These are phyloP conservation scores for Eospalax fontanierii DNA, from an alignment of 2,797 vertebrate species.

Conservation along the genomic window DNA sequence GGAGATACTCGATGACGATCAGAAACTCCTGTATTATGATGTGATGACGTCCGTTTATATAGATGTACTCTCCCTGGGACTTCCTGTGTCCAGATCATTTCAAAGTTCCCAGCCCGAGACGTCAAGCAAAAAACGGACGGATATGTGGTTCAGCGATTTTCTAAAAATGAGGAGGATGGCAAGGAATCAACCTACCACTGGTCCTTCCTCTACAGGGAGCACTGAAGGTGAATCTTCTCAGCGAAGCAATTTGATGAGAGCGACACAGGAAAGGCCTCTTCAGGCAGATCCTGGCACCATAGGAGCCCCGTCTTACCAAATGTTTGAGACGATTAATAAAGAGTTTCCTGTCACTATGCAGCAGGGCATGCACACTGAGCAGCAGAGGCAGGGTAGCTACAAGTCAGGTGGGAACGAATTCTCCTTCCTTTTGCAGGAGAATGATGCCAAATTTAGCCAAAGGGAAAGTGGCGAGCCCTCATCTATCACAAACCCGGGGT, in stretches of 20 bases:
- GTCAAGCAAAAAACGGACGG: background rate
- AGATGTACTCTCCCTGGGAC: background rate
- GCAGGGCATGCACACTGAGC: background rate
- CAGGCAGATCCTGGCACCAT: background rate
- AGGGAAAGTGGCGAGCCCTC: background rate
- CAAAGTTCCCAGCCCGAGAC: background rate
- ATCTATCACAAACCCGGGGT: background rate
- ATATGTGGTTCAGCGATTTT: background rate
- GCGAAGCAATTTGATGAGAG: background rate
- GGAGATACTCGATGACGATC: background rate
- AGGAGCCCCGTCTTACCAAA: no score
- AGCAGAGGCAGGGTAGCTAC: background rate
- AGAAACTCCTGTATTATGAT: background rate
- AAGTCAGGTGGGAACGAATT: background rate
- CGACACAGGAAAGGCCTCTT: background rate
- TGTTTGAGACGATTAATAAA: background rate
- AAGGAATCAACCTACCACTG: background rate
- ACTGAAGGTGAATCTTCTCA: background rate
- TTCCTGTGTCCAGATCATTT: background rate
- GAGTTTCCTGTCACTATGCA: background rate
- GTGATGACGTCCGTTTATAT: background rate
- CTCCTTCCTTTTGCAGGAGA: background rate
- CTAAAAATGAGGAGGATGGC: background rate
- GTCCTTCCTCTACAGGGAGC: background rate
- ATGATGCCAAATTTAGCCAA: background rate